Evolutionary conservation across 2,888 invertebrate species (phyloP), one percentile per base, ranked within the genome.

Genomic region (Drosophila kokeensis): DNA sequence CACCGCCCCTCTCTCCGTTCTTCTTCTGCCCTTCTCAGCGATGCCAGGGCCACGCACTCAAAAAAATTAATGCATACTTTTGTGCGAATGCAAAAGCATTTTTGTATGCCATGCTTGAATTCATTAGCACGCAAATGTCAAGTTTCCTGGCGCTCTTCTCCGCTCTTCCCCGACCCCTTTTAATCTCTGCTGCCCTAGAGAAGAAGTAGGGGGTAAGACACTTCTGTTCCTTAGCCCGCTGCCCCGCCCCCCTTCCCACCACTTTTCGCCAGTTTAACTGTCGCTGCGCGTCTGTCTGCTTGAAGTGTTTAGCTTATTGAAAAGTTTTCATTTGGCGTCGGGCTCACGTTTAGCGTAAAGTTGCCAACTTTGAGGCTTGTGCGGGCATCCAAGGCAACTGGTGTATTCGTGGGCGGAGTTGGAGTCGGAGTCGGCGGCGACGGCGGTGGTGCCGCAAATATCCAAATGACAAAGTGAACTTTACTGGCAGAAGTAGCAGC

Each of bases 271-370:
- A 69, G 61, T 68, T 58, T 65, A 68, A 68, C 73, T 78, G 81
- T 74, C 81, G 70, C 32, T 32, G 71, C 75, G 66, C 61, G 69
- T 70, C 74, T 63, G 65, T 82, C 73, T 66, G 68, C 80, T 79
- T 72, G 60, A 88, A 86, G 85, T 86, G 85, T 90, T 90, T 90
- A 88, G 85, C 85, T 86, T 86, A 86, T 86, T 86, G 85, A 90
- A 86, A 86, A 86, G 78, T 86, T 86, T 85, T 75, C 86, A 87
- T 81, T 88, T 78, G 84, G 73, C 69, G 75, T 68, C 53, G 79
- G 57, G 71, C 67, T 59, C 82, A 82, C 83, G 83, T 87, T 79
- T 87, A 76, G 73, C 77, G 69, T 63, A 67, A 87, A 89, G 70
- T 84, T 82, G 64, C 72, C 69, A 61, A 76, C 53, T 76, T 72